Conservation (phyloP, 2,888 invertebrate genomes). For the Scaptomyza reducta region DNA sequence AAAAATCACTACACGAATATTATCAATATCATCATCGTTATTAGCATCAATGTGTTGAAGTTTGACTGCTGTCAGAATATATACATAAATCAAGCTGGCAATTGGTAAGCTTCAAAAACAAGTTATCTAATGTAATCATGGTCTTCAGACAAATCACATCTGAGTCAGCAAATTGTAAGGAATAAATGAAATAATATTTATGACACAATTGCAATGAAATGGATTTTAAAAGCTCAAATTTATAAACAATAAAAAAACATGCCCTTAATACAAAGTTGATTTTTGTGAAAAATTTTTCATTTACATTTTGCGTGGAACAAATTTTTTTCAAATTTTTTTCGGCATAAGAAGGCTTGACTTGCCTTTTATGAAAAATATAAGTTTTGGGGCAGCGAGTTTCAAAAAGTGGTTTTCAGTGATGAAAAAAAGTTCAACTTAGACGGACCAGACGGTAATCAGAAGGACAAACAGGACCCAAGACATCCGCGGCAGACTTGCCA, state of each 20-base stretch:
- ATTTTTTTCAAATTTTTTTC: too few relatives aligned
- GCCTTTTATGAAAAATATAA: too few relatives aligned
- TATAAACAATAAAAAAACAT: background rate
- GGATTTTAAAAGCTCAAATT: background rate
- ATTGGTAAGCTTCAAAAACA: conserved; percentile 27
- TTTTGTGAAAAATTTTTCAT: too few relatives aligned
- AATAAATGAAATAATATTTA: conserved; percentile 14
- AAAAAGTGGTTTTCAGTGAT: too few relatives aligned
- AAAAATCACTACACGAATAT: conserved; percentile 15
- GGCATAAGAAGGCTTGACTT: too few relatives aligned
- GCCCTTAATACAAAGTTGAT: too few relatives aligned
- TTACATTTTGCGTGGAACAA: too few relatives aligned
- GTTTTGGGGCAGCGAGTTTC: too few relatives aligned
- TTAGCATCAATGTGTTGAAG: conserved; percentile 1
- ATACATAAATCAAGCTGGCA: conserved; percentile 26
- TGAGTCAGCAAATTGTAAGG: conserved; percentile 17
- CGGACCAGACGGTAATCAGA: too few relatives aligned
- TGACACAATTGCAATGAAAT: conserved; percentile 2
- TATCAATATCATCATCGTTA: conserved; percentile 23
- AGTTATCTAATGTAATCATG: conserved; percentile 22
- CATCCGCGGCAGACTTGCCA: too few relatives aligned
- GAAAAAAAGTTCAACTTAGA: too few relatives aligned
- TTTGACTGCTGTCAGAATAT: conserved; percentile 2
- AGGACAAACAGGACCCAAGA: too few relatives aligned
- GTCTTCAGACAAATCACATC: conserved; percentile 12